Conservation (phyloP, 2,797 vertebrate genomes). For the Sciaenops ocellatus region DNA sequence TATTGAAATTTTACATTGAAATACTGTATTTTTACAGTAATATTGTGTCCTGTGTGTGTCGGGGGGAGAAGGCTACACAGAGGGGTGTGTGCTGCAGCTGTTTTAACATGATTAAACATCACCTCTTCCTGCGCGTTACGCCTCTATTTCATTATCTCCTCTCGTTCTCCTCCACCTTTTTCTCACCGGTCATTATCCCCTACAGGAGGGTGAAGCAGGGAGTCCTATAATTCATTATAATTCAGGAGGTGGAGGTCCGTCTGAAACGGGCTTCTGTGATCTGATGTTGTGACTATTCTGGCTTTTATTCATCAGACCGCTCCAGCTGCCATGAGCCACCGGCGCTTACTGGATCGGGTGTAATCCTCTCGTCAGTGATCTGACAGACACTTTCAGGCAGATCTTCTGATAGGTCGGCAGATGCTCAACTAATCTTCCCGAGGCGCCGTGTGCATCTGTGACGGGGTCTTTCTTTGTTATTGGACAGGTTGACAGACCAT, state of each 20-base stretch:
- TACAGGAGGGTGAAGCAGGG: constrained; percentile 20
- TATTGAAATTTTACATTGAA: too few relatives aligned
- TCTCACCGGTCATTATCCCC: not conserved
- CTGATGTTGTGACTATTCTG: constrained; percentile 27
- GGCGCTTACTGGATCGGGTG: constrained; percentile 16
- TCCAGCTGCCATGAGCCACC: constrained; percentile 11
- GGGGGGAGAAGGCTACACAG: not conserved
- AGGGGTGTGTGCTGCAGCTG: constrained; percentile 16
- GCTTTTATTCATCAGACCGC: constrained; percentile 37
- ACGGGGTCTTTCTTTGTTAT: not conserved
- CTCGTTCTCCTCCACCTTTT: constrained; percentile 1
- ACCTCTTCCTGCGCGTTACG: constrained; percentile 13
- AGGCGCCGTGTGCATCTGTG: not conserved
- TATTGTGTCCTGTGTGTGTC: not conserved
- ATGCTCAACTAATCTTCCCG: constrained; percentile 12
- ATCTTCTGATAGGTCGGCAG: constrained; percentile 16
- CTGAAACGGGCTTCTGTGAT: constrained; percentile 39
- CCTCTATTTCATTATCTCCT: constrained; percentile 34
- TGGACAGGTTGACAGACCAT: not conserved
- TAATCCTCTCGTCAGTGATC: constrained; percentile 21
- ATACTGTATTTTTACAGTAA: too few relatives aligned
- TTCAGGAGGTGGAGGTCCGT: constrained; percentile 5
- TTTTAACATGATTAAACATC: constrained; percentile 51
- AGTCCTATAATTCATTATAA: constrained; percentile 29
- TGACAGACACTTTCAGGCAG: constrained; percentile 21